phyloP scores from a whole-genome alignment of 1,140 invertebrate species.

The Zaprionus taronus region DNA sequence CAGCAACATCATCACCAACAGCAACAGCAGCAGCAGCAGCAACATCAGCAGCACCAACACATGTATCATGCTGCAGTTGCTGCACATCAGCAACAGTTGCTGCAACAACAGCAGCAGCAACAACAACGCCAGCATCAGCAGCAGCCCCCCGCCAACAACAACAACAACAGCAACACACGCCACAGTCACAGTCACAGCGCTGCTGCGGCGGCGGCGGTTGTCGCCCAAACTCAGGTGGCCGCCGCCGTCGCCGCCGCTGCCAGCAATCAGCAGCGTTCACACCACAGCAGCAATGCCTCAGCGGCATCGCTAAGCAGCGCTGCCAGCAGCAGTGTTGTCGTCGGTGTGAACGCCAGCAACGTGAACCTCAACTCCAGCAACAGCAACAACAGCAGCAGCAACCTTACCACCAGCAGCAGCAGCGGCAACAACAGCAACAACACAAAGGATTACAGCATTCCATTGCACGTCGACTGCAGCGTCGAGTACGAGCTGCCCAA shows the following conservation, averaged over 20 bases:
- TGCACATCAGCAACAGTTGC: constrained; percentile 71
- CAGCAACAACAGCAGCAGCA: constrained; percentile 43
- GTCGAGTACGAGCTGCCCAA: constrained; percentile 93
- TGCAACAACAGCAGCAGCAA: constrained; percentile 62
- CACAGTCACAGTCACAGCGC: constrained; percentile 48
- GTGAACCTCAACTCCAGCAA: constrained; percentile 27
- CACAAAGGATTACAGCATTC: constrained; percentile 90
- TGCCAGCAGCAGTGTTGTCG: constrained; percentile 37
- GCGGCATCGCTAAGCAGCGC: constrained; percentile 40
- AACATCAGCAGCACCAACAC: constrained; percentile 75
- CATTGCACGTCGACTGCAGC: constrained; percentile 92
- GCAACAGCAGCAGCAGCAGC: constrained; percentile 55
- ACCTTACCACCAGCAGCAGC: constrained; percentile 30
- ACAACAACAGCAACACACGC: constrained; percentile 56
- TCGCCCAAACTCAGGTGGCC: constrained; percentile 59
- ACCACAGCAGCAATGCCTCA: constrained; percentile 51
- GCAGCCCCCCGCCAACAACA: constrained; percentile 52
- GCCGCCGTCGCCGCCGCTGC: constrained; percentile 56
- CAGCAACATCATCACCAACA: constrained; percentile 47
- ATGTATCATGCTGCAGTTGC: constrained; percentile 67
- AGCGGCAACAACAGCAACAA: constrained; percentile 26
- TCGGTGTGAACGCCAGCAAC: constrained; percentile 28
- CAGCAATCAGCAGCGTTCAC: constrained; percentile 61
- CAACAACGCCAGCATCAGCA: constrained; percentile 58
- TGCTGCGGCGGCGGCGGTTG: constrained; percentile 54